phyloP scores from a whole-genome alignment of 2,113 vertebrate species.

The Brienomyrus longianalis region DNA sequence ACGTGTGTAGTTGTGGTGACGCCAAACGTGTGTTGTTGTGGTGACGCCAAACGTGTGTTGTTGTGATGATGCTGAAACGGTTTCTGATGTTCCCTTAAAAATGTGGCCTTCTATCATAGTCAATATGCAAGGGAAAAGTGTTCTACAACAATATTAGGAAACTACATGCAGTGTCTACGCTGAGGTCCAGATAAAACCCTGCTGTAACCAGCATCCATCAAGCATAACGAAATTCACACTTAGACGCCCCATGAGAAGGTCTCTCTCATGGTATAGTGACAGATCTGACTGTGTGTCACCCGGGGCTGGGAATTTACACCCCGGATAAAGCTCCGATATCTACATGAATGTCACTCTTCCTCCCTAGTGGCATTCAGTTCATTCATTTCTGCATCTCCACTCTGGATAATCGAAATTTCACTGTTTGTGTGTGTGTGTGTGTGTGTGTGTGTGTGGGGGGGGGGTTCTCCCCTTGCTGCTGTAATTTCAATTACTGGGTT shows the following conservation, averaged over 20 bases:
- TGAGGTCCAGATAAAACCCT: slow-evolving; percentile 11
- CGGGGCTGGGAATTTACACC: slow-evolving; percentile 29
- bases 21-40: too few species aligned
- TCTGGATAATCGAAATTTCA: slow-evolving; percentile 42
- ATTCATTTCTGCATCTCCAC: slow-evolving; percentile 38
- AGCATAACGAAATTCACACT: neutral
- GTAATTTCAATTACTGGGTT: slow-evolving; percentile 20
- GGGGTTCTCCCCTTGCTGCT: slow-evolving; percentile 28
- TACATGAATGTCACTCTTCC: slow-evolving; percentile 50
- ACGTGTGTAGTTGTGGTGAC: too few species aligned
- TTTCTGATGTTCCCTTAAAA: neutral
- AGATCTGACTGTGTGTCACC: neutral
- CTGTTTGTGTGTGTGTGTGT: slow-evolving; percentile 1
- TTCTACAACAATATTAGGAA: neutral
- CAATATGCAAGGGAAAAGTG: neutral
- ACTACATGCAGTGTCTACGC: neutral
- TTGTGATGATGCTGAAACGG: neutral
- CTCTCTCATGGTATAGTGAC: neutral
- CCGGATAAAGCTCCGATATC: slow-evolving; percentile 43
- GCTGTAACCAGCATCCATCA: slow-evolving; percentile 44
- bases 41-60: neutral
- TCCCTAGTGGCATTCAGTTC: slow-evolving; percentile 30
- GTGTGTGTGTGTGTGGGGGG: slow-evolving; percentile 11
- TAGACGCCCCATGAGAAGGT: neutral
- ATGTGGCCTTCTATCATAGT: neutral